Percentiles rank a stretch among this genome's conserved stretches.
phyloP scores from a whole-genome alignment of 2,888 invertebrate species.

The Drosophila helvetica region DNA sequence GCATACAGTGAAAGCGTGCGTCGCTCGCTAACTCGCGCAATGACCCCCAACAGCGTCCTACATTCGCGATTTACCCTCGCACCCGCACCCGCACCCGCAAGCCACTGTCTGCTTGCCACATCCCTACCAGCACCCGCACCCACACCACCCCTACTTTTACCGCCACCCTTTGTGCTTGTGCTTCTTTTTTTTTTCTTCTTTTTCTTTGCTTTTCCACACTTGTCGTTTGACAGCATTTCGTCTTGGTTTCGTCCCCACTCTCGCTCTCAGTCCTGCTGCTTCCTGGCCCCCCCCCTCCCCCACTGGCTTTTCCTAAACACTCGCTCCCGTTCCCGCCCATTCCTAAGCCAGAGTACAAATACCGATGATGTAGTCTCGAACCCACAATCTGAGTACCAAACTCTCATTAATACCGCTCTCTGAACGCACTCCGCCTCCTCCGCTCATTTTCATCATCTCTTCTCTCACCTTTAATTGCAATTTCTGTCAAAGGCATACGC shows the following conservation, averaged over 20 bases:
- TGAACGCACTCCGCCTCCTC: neutral
- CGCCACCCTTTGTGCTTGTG: constrained; percentile 5
- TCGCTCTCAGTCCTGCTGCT: constrained; percentile 26
- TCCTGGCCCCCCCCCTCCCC: neutral
- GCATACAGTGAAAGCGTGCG: constrained; percentile 21
- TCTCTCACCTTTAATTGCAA: neutral
- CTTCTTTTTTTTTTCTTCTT: constrained; percentile 14
- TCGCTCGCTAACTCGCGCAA: constrained; percentile 34
- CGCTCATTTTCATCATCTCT: neutral
- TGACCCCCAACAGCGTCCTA: constrained; percentile 49
- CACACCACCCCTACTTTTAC: constrained; percentile 3
- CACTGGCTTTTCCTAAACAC: neutral
- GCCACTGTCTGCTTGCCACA: neutral
- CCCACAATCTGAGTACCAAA: neutral
- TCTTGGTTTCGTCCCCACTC: constrained; percentile 46
- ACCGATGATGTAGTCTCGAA: neutral
- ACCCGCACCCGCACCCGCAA: neutral
- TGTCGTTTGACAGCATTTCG: constrained; percentile 67
- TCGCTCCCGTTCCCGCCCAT: neutral
- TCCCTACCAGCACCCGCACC: constrained; percentile 9
- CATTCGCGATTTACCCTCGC: constrained; percentile 48
- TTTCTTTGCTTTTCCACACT: constrained; percentile 53
- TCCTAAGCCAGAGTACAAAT: neutral
- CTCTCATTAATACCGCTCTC: neutral
- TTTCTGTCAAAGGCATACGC: too few species aligned